phyloP scores from a whole-genome alignment of 2,113 vertebrate genomes.

The Mus spicilegus region DNA sequence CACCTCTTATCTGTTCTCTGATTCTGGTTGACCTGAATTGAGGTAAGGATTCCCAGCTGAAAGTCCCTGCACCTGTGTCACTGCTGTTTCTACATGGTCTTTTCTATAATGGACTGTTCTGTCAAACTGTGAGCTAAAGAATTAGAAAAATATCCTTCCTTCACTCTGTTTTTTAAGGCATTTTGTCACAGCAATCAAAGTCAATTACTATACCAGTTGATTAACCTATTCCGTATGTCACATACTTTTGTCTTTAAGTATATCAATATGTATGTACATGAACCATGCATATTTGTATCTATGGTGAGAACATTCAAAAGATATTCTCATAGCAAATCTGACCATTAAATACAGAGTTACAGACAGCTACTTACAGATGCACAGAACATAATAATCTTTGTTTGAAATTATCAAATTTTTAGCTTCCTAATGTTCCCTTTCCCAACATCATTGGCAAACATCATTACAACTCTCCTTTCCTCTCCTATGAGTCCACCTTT shows the following conservation, averaged over 20 bases:
- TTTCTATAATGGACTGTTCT: neutral
- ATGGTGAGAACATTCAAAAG: neutral
- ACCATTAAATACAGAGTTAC: neutral
- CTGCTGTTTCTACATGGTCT: too few relatives aligned
- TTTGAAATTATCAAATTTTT: neutral
- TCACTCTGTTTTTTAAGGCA: neutral
- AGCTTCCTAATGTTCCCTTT: fast-evolving
- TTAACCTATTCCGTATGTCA: neutral
- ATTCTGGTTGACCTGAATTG: neutral
- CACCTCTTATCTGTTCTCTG: neutral
- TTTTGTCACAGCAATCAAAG: neutral
- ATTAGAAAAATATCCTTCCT: neutral
- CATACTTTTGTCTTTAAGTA: neutral
- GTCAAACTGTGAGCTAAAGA: too few relatives aligned
- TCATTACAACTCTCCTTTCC: neutral
- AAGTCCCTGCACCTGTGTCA: neutral
- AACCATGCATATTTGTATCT: neutral
- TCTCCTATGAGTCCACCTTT: neutral
- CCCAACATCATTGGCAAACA: fast-evolving
- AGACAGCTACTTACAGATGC: neutral
- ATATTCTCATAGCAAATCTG: neutral
- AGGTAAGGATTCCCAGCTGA: too few relatives aligned
- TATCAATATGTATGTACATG: neutral
- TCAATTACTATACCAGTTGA: neutral
- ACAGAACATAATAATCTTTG: neutral